Percentiles rank a stretch among this genome's conserved stretches.
These are phyloP conservation scores for Smittia sp. DNA, from an alignment of 2,888 invertebrate species.

Conservation along the genomic window DNA sequence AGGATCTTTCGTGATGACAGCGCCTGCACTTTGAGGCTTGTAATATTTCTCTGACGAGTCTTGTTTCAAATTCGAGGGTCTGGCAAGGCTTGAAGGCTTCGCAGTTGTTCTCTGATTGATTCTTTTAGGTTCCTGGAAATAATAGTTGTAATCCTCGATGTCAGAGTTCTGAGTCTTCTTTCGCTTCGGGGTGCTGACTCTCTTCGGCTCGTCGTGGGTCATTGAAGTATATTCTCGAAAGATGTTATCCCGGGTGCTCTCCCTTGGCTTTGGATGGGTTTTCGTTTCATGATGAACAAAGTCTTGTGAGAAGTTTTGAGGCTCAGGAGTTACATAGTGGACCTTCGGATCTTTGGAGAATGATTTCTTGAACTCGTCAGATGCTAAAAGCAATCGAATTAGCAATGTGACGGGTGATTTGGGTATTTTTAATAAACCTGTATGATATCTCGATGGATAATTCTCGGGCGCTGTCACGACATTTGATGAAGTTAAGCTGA, in stretches of 20 bases:
- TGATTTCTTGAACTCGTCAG: neutral
- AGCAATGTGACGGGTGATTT: neutral
- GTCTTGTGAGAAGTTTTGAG: slow-evolving; percentile 27
- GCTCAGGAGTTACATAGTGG: slow-evolving; percentile 30
- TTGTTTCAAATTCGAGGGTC: neutral
- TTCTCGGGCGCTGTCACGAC: neutral
- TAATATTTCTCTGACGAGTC: slow-evolving; percentile 24
- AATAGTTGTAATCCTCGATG: slow-evolving; percentile 15
- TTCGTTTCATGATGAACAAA: neutral
- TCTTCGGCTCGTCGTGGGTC: slow-evolving; percentile 1
- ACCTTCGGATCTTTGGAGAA: slow-evolving; percentile 1
- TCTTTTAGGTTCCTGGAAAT: slow-evolving; percentile 24
- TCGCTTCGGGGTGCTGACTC: neutral
- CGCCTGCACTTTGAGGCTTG: slow-evolving; percentile 19
- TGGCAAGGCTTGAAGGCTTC: slow-evolving; percentile 28
- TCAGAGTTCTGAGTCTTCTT: neutral
- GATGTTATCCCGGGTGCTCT: neutral
- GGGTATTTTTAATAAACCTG: slow-evolving; percentile 29
- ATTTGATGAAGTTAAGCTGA: neutral
- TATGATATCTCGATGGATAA: neutral
- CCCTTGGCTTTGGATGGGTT: neutral
- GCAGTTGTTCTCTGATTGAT: slow-evolving; percentile 24
- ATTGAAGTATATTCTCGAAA: neutral
- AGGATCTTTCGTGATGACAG: slow-evolving; percentile 13
- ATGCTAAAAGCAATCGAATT: neutral